Evolutionary conservation across 2,113 vertebrate genomes (phyloP).

Genomic region (Actinemys pallida): DNA sequence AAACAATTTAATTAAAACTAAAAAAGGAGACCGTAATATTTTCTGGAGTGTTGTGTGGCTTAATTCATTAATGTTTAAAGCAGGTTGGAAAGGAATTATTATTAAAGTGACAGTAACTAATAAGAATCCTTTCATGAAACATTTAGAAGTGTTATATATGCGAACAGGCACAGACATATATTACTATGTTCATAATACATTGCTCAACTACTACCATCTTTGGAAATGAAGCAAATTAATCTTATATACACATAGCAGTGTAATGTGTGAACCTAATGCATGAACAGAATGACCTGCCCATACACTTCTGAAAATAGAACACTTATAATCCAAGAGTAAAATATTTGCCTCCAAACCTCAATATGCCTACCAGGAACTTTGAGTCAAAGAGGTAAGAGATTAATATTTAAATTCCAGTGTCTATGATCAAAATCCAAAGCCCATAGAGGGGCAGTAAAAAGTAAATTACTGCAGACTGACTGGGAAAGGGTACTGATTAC

Average conservation of each 20-base stretch:
- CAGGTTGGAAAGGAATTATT: neutral
- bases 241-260: neutral
- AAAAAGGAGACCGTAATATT: neutral
- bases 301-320: neutral
- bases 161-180: neutral
- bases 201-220: neutral
- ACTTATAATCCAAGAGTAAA: accelerated
- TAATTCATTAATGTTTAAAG: neutral
- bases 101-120: neutral
- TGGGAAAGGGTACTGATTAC: neutral
- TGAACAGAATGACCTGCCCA: neutral
- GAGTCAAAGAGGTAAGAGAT: neutral
- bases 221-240: constrained; percentile 48
- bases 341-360: neutral
- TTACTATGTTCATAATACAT: neutral
- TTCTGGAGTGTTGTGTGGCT: neutral
- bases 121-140: constrained; percentile 6
- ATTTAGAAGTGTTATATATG: neutral
- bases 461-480: neutral
- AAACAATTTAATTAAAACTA: neutral
- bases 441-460: constrained; percentile 10
- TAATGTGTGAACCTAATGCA: neutral
- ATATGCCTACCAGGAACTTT: neutral
- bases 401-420: neutral
- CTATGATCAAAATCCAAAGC: neutral